Base-by-base conservation (phyloP, 2,797 vertebrate species). In the Knipowitschia caucasica region DNA sequence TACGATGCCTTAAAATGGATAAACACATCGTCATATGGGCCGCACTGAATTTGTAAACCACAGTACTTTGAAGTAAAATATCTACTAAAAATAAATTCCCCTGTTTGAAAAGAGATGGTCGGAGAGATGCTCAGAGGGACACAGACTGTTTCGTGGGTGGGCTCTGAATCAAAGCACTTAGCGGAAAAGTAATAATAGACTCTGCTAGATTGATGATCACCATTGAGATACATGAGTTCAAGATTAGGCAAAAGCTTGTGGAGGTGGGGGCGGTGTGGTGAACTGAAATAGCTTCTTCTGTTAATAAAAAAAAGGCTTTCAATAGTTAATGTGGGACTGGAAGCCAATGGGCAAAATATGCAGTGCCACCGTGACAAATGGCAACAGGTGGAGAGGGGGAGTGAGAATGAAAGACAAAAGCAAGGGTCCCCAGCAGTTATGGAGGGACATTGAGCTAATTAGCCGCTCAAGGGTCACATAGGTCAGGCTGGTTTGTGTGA, bases 111-210 rank as follows among this genome's bases (percentile, higher is more conserved):
- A 33, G 34, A 33, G 56, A 76, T 50, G 74, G 64, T 75, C 73
- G 56, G 64, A 53, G 56, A 33, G 36, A 70, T 4, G 14, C 46
- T 70, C 50, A 30, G 51, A 68, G 64, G 72, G 53, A 40, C 54
- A 43, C 27, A 61, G 59, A 45, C 53, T 25, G 40, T 43, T n/a
- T 87, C 64, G 57, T 84, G 85, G 84, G 86, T 89, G 87, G 87
- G 80, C 86, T 75, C 53, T 64, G 76, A 83, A 86, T 86, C 82
- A 88, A 89, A 86, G 80, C 82, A 83, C 79, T 82, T 74, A 79
- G 81, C 57, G 70, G 67, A 78, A 77, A 83, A 85, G 78, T 82
- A 87, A 88, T 84, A 85, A 86, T 85, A 86, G 76, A 87, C 71
- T 71, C 67, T 58, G 67, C 46, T 64, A 86, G 87, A 89, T 89